Base-by-base conservation (phyloP, 2,797 vertebrate species). In the Bovichtus diacanthus region DNA sequence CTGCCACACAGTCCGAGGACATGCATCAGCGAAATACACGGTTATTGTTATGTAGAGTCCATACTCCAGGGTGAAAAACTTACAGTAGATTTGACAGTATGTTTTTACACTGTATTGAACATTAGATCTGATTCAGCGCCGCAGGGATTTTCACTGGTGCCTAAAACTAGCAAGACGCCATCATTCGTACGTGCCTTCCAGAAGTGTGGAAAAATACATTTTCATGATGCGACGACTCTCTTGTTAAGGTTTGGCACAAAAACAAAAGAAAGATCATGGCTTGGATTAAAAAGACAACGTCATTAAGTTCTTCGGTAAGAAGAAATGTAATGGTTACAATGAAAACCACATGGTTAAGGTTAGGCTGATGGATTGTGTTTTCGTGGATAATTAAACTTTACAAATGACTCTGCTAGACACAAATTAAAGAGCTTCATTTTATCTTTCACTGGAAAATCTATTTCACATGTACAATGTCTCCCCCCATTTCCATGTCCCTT, bases 1-100 rank as follows among this genome's bases (percentile, higher is more conserved):
- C 16, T 15, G 38, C 19, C 11, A 56, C 46, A 38, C 2, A 56
- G 41, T n/a, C 61, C 62, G 43, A 61, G 29, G n/a, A 53, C 29
- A 41, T 3, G 8, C 29, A 25, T 66, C 50, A 46, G 13, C 18
- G n/a, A 6, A 65, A 41, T 47, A 23, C 18, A 46, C 0, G 0
- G 59, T 38, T 50, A 58, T 36, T 68, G 23, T 47, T 27, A 31
- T n/a, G 12, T 15, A 39, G 31, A 10, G 18, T 19, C 56, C 34
- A 19, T 53, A 18, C 13, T 75, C 27, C 47, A 25, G 23, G 31
- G 31, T 55, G 19, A 41, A 51, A 70, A 25, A 56, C 18, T 21
- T 47, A 46, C 15, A 73, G 41, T n/a, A 63, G 38, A 13, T 58
- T 59, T 54, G 19, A 60, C 18, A 56, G 13, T 41, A 47, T 21